Evolutionary conservation across 2,113 vertebrate genomes (phyloP).

Genomic region (Eolophus roseicapilla): DNA sequence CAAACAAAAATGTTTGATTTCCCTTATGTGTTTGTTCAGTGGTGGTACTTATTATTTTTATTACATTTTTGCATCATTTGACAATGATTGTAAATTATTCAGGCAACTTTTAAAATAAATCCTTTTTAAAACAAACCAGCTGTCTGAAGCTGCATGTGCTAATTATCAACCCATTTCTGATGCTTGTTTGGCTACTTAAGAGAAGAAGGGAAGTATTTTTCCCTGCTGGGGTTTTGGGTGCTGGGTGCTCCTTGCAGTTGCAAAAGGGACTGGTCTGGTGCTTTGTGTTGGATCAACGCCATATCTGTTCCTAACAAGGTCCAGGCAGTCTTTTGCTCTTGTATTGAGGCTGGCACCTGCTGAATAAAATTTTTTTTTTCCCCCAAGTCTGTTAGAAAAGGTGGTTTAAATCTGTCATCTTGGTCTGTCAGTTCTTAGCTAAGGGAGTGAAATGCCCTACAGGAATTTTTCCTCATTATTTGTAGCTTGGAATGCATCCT

Average conservation of each 20-base stretch:
- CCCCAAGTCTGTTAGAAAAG: not conserved
- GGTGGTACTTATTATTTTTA: not conserved
- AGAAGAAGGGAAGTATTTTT: not conserved
- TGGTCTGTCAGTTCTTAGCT: not conserved
- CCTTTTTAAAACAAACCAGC: not conserved
- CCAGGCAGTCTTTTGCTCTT: not conserved
- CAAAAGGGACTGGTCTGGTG: not conserved
- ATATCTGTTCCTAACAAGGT: fast-evolving
- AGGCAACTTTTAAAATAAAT: not conserved
- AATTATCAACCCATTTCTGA: fast-evolving
- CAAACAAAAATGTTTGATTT: not conserved
- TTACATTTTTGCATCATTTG: not conserved
- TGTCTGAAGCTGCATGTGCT: fast-evolving
- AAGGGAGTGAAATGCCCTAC: not conserved
- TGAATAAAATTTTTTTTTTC: not conserved
- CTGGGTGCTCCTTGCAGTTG: not conserved
- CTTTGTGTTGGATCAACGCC: fast-evolving
- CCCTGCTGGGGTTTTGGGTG: not conserved
- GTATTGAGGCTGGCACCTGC: not conserved
- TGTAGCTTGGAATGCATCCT: not conserved
- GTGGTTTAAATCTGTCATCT: not conserved
- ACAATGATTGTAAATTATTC: not conserved
- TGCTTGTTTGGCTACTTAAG: not conserved
- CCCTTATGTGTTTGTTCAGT: fast-evolving
- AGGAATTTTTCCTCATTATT: not conserved